Evolutionary conservation across 2,888 invertebrate species (phyloP), one percentile per base, ranked within the genome.

Genomic region (Corbicula japonica): DNA sequence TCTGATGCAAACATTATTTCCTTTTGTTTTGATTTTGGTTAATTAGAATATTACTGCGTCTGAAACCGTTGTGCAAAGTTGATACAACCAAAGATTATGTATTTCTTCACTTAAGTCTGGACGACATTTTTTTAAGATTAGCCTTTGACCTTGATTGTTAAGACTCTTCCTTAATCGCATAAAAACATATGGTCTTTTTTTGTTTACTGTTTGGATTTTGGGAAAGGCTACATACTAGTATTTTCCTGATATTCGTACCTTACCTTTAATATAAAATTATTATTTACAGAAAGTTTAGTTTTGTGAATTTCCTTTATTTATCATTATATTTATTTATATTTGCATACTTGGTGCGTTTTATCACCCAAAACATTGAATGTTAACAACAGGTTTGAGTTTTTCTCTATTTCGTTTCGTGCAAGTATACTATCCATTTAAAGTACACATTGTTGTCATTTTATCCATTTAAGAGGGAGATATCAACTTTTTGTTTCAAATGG

Each of bases 401-500:
- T 5, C 6, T 18, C 5, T 4, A 18, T 46, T n/a, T 46, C 6
- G 46, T 46, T 46, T 46, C 5, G 46, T 46, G 18, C 21, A n/a
- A 46, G 18, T 46, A 5, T 46, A 10, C 8, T n/a, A n/a, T 10
- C 21, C 21, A n/a, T 18, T n/a, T n/a, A 10, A 5, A 12, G 3
- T 50, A 23, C 28, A 6, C 6, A 23, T 23, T 50, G 23, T 10
- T 50, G 50, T 15, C 23, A 26, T 23, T 23, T 54, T 54, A 30
- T 6, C 1, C n/a, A 3, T 28, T 54, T n/a, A n/a, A 66, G 91
- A 92, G 65, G 78, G 82, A 26, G 91, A 92, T 44, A 91, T 94
- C 34, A 94, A 94, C 86, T 91, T 90, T 77, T 87, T 94, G 65
- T 92, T 94, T 88, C 89, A 88, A 79, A 92, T 92, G 79, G 94